Evolutionary conservation across 2,113 vertebrate genomes (phyloP).

Genomic region (Ctenodactylus gundi): DNA sequence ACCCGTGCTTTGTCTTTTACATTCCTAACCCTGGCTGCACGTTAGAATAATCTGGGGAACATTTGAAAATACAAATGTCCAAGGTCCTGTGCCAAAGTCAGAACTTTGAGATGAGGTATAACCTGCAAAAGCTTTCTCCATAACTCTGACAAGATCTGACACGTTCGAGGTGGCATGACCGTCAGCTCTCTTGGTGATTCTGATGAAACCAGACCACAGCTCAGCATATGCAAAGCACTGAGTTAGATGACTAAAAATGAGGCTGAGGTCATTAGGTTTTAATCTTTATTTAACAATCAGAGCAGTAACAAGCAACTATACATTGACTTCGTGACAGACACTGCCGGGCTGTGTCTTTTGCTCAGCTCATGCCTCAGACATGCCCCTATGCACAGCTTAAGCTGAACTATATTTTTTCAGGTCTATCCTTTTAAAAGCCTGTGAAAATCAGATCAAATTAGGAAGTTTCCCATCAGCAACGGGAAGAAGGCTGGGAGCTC

Average conservation of each 20-base stretch:
- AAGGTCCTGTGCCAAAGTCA: not conserved
- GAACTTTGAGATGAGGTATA: not conserved
- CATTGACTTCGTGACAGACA: rapidly evolving
- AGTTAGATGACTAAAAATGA: not conserved
- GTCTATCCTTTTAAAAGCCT: not conserved
- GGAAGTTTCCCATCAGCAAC: not conserved
- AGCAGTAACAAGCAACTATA: not conserved
- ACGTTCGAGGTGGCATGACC: too few relatives aligned
- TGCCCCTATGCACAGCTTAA: not conserved
- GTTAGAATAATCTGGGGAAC: not conserved
- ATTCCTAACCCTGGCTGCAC: not conserved
- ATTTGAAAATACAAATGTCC: not conserved
- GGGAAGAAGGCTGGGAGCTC: not conserved
- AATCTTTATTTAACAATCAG: not conserved
- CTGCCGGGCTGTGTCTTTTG: not conserved
- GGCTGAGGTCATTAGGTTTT: not conserved
- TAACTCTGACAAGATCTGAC: too few relatives aligned
- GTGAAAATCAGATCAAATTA: not conserved
- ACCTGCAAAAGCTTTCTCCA: not conserved
- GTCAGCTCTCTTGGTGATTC: too few relatives aligned
- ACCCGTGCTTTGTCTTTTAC: not conserved
- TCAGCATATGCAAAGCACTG: not conserved
- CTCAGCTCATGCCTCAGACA: not conserved
- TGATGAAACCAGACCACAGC: not conserved
- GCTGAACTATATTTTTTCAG: not conserved